Evolutionary conservation across 2,113 vertebrate species (phyloP).

Genomic region (Morone saxatilis): DNA sequence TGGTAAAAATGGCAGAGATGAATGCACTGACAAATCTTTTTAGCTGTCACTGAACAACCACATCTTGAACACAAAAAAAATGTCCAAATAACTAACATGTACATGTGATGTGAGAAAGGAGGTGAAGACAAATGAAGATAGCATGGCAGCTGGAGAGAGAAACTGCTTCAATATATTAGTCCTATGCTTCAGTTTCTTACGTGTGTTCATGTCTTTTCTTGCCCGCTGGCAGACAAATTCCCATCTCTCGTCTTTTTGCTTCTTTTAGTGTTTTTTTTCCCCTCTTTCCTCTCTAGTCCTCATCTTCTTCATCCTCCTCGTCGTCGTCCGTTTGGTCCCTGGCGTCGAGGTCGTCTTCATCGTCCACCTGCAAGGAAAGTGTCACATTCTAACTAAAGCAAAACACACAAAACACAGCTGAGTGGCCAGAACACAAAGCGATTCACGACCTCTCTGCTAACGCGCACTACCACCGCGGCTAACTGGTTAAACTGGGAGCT

Average conservation of each 20-base stretch:
- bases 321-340: constrained; percentile 83
- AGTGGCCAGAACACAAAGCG: constrained; percentile 14
- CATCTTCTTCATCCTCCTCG: constrained; percentile 74
- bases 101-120: constrained; percentile 25
- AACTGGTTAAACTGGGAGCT: background rate
- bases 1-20: constrained; percentile 62
- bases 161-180: constrained; percentile 63
- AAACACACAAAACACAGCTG: constrained; percentile 50
- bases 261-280: constrained; percentile 53
- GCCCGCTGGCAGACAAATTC: constrained; percentile 12
- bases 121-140: constrained; percentile 35
- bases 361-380: constrained; percentile 83
- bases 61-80: constrained; percentile 25
- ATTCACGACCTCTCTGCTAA: background rate
- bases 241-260: constrained; percentile 18
- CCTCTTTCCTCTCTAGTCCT: constrained; percentile 63
- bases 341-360: constrained; percentile 85
- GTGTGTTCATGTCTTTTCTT: constrained; percentile 53
- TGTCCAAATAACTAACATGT: constrained; percentile 43
- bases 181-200: constrained; percentile 64
- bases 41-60: constrained; percentile 32
- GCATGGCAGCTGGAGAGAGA: constrained; percentile 58
- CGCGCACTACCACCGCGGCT: background rate
- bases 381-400: constrained; percentile 73
- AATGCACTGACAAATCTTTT: constrained; percentile 59